These are phyloP conservation scores for Hirtodrosophila duncani DNA, from an alignment of 2,888 invertebrate genomes.

Conservation along the genomic window DNA sequence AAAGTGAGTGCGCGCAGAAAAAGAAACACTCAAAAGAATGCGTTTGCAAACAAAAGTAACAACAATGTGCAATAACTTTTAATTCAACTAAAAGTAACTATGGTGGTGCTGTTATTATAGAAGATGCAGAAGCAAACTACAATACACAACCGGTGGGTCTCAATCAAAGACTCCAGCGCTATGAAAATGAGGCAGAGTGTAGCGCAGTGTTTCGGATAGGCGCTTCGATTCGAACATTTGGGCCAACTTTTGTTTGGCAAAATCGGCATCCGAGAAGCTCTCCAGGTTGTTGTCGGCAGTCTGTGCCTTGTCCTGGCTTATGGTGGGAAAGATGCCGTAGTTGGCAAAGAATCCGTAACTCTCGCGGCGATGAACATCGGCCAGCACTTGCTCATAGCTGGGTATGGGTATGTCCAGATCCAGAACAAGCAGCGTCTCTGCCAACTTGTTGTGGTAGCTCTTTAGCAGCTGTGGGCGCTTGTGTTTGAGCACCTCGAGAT, in stretches of 20 bases:
- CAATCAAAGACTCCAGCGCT: conserved; percentile 60
- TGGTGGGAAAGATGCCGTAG: conserved; percentile 62
- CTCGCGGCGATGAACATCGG: conserved; percentile 62
- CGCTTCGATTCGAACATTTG: conserved; percentile 64
- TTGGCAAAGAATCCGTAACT: conserved; percentile 70
- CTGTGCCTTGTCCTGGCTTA: conserved; percentile 66
- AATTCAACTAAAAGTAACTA: no score
- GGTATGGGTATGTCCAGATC: conserved; percentile 53
- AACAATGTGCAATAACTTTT: no score
- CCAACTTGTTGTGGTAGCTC: conserved; percentile 62
- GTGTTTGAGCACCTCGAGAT: conserved; percentile 60
- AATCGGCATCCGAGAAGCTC: conserved; percentile 59
- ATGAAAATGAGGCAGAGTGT: conserved; percentile 68
- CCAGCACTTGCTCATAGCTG: conserved; percentile 56
- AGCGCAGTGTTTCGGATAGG: conserved; percentile 61
- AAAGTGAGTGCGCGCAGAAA: no score
- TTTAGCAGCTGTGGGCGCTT: conserved; percentile 64
- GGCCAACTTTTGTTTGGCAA: conserved; percentile 50
- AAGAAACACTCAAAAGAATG: no score
- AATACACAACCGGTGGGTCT: no score
- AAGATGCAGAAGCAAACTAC: no score
- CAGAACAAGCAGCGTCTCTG: conserved; percentile 47
- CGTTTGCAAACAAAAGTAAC: no score
- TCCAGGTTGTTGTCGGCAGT: conserved; percentile 66
- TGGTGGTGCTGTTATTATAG: no score